Evolutionary conservation across 2,888 invertebrate species (phyloP), one percentile per base, ranked within the genome.

Genomic region (Anaspis maculata): DNA sequence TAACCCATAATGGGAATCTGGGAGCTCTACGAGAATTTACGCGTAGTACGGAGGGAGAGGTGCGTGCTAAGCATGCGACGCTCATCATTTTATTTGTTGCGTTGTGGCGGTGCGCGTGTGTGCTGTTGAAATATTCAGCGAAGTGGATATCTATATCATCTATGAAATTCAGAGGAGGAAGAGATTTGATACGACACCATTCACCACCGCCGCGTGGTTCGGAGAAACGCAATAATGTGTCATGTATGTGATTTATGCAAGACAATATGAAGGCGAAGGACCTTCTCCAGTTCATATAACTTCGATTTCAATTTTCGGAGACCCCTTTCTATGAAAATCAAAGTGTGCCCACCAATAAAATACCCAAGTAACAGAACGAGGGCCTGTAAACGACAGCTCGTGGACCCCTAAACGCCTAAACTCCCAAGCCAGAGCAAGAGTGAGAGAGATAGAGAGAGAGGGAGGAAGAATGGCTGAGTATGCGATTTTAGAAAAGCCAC

Each of bases 401-500:
- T 39, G 27, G 13, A 31, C 32, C 29, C 27, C 29, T 27, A 39
- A 33, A 34, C 34, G 38, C 27, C 34, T 30, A 28, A 34, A 39
- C 31, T 39, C 28, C 28, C 21, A 21, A 5, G 19, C 9, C 19
- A 9, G 19, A 9, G 5, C 19, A 9, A 9, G 19, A 19, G 9
- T 5, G 19, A 19, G 9, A 5, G 19, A 9, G 19, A 19, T 9
- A 5, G 19, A 19, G 19, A 5, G 19, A 9, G 9, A 19, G 19
- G 19, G 25, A 25, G 25, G 13, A 12, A 32, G 23, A 37, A 32
- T 19, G 19, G 39, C 39, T 36, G 39, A 35, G 32, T 30, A 23
- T 32, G 36, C 33, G 30, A 30, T 35, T 39, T 36, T 27, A 39
- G 35, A 36, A 30, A 39, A 36, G 39, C 39, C 30, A 34, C 27